These are phyloP conservation scores for Melanotaenia boesemani DNA, from an alignment of 2,797 vertebrate genomes.

Conservation along the genomic window DNA sequence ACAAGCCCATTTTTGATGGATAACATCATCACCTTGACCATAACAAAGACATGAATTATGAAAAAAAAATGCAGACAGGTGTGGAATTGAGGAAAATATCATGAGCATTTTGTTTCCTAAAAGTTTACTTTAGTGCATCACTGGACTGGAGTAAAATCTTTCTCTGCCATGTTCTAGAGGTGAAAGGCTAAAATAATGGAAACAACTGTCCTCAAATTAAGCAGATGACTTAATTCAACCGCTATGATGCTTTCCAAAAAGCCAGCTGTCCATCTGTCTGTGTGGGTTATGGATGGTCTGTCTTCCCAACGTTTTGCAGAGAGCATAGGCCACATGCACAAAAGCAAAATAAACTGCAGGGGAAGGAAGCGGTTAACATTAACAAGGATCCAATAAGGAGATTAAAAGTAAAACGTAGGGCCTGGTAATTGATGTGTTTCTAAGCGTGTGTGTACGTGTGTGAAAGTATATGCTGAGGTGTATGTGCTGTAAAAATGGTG, in stretches of 20 bases:
- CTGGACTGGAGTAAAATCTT: conserved; percentile 5
- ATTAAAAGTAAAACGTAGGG: conserved; percentile 85
- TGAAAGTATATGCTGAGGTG: conserved; percentile 44
- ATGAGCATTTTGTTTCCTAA: background rate
- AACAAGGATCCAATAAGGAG: conserved; percentile 87
- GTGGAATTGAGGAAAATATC: conserved; percentile 12
- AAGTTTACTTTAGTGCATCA: conserved; percentile 2
- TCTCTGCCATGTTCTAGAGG: conserved; percentile 17
- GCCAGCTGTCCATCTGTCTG: conserved; percentile 54
- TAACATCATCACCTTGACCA: conserved; percentile 42
- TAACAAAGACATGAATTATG: conserved; percentile 9
- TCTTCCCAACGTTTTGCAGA: conserved; percentile 80
- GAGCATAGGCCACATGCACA: conserved; percentile 89
- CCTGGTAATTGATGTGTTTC: conserved; percentile 87
- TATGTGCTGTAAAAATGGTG: conserved; percentile 76
- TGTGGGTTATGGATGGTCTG: conserved; percentile 83
- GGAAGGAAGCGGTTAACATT: conserved; percentile 92
- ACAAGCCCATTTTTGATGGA: conserved; percentile 22
- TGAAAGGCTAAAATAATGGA: conserved; percentile 24
- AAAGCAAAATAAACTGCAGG: conserved; percentile 95
- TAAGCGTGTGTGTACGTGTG: conserved; percentile 67
- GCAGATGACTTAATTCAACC: conserved; percentile 32
- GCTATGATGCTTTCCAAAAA: conserved; percentile 15
- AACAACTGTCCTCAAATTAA: conserved; percentile 11
- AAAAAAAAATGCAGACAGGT: conserved; percentile 14